Evolutionary conservation across 2,797 vertebrate genomes (phyloP), one percentile per base, ranked within the genome.

Genomic region (Pipistrellus pygmaeus): DNA sequence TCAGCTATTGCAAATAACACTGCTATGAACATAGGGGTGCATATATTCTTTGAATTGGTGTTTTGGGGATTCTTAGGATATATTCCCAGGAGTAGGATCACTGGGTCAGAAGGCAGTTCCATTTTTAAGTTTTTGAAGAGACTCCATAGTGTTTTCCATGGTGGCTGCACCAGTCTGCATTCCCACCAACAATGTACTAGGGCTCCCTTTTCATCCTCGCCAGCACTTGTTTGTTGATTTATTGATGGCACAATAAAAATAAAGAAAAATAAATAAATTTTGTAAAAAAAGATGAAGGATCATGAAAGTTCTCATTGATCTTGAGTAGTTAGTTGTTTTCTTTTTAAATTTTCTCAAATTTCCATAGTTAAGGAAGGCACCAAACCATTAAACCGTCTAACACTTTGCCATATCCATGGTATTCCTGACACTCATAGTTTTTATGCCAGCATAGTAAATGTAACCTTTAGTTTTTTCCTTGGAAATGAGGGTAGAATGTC

Each of bases 391-490:
- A 82, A 8, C 23, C 15, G 4, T 38, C 51, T 25, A 64, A 48
- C 32, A 41, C 32, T 90, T 78, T 60, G 68, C 76, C 35, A 41
- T 83, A 92, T 82, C 21, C 17, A 3, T 66, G 87, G 88, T 83
- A 38, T 51, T 88, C 82, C 83, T 82, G 68, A 87, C n/a, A 64
- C 92, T 88, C 53, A 27, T 6, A 10, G 73, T 77, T 89, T 95
- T 92, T 80, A 73, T 86, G 44, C 35, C 68, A 82, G 69, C 15
- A 57, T 3, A 69, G 46, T 85, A 71, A 92, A 95, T 25, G 44
- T 72, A 55, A 66, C 15, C 83, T 93, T 92, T 5, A 25, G 38
- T 78, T 93, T 97, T 97, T 84, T 84, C 81, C 27, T 94, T 68
- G 32, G 62, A 93, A 91, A 86, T 88, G 81, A 77, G 48, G 66